Evolutionary conservation across 1,140 invertebrate species (phyloP).

Genomic region (Pissodes strobi): DNA sequence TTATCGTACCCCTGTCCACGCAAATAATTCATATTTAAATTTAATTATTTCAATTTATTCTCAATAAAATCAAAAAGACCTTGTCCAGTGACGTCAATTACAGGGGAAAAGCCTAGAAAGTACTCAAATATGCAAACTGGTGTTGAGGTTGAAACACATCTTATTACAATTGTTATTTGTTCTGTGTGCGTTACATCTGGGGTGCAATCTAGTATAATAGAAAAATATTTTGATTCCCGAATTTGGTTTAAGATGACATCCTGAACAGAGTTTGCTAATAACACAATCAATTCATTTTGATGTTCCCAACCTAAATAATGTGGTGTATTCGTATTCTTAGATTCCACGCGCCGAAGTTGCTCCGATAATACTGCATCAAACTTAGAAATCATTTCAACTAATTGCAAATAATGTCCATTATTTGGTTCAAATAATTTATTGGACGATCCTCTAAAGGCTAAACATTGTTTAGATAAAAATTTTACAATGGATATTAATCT

Average conservation of each 20-base stretch:
- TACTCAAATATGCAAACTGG: no score
- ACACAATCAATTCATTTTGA: conserved; percentile 14
- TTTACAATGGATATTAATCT: neutral
- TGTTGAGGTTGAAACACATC: no score
- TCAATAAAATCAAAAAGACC: no score
- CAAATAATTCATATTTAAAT: no score
- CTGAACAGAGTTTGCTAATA: neutral
- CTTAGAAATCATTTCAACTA: conserved; percentile 5
- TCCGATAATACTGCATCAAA: conserved; percentile 2
- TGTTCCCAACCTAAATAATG: conserved; percentile 19
- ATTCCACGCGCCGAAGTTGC: conserved; percentile 11
- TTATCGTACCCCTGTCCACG: no score
- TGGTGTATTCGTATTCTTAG: conserved; percentile 15
- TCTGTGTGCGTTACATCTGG: no score
- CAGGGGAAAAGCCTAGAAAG: no score
- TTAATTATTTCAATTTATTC: no score
- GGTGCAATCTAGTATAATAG: no score
- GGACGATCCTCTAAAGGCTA: neutral
- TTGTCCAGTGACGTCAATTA: no score
- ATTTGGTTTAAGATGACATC: conserved; percentile 16
- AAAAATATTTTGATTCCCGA: no score
- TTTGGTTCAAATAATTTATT: conserved; percentile 8
- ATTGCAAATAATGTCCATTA: conserved; percentile 13
- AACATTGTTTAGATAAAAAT: conserved; percentile 4
- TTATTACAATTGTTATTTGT: neutral